Evolutionary conservation across 1,140 invertebrate species (phyloP), one percentile per base, ranked within the genome.

Genomic region (Galleria mellonella): DNA sequence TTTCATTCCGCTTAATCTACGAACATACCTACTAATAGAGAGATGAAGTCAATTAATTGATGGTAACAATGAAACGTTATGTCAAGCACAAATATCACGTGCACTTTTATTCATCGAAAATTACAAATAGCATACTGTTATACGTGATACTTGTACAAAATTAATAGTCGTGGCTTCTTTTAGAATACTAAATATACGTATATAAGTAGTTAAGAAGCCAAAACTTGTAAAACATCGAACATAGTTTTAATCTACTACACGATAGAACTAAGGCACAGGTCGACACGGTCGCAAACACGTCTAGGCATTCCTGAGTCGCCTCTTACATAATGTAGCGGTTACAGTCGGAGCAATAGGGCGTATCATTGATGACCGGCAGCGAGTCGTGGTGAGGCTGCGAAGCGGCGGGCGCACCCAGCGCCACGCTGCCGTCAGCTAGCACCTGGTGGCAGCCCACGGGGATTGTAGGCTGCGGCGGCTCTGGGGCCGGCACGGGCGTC

Each of bases 271-370:
- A 47, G 55, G 59, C 64, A 83, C 69, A 77, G 62, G 62, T 74
- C 76, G 77, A 82, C 81, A 81, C 77, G 81, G 78, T 78, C 68
- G 84, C 83, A 85, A 81, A 75, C 79, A 73, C 70, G 75, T 82
- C 68, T 60, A 81, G 89, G 72, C 79, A 77, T 70, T 62, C 60
- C 55, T 47, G 44, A 45, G 62, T 39, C 65, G 59, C 56, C 61
- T 67, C 89, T 94, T 93, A 94, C 93, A 92, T 91, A 77, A 94
- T 92, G 73, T 89, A 88, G 67, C 89, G 88, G 86, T 91, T 90
- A 86, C 93, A 94, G 68, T 91, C 91, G 72, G 86, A 89, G 88
- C 93, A 94, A 75, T 89, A 87, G 37, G 91, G 90, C 32, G 87
- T 87, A 62, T 88, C 88, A 73, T 70, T 63, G 74, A 71, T 56